Conservation (phyloP, 2,888 invertebrate genomes). For the Ditula angustiorana region DNA sequence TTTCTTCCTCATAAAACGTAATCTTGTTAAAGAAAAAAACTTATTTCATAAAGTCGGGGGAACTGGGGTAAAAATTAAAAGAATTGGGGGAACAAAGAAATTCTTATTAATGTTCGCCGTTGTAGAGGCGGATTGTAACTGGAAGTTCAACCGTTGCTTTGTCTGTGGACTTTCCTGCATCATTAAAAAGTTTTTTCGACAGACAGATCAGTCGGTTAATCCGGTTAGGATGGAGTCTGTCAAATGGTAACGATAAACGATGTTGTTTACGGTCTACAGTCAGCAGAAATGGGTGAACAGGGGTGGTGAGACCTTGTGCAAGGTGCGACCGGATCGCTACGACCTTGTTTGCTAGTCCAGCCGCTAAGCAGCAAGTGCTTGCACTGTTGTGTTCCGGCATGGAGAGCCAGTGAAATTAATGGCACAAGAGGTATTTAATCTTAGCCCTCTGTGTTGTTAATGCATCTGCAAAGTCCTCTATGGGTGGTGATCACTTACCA, state of each 20-base stretch:
- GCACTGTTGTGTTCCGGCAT: too few species aligned
- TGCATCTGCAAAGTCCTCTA: too few species aligned
- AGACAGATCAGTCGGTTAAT: slow-evolving; percentile 19
- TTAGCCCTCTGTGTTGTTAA: too few species aligned
- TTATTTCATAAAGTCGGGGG: slow-evolving; percentile 77
- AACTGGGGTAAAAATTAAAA: slow-evolving; percentile 71
- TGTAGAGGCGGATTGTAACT: slow-evolving; percentile 68
- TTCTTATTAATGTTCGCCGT: slow-evolving; percentile 68
- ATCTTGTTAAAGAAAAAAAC: slow-evolving; percentile 79
- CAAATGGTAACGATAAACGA: slow-evolving; percentile 9
- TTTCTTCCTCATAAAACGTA: slow-evolving; percentile 79
- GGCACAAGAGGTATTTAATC: too few species aligned
- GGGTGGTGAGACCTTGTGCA: too few species aligned
- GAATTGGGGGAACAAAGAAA: slow-evolving; percentile 49
- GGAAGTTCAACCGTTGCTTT: slow-evolving; percentile 66
- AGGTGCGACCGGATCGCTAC: too few species aligned
- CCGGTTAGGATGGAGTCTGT: slow-evolving; percentile 31
- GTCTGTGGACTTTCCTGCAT: slow-evolving; percentile 36
- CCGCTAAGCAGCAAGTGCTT: too few species aligned
- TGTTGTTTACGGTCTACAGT: too few species aligned
- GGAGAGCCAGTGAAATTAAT: too few species aligned
- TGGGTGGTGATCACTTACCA: too few species aligned
- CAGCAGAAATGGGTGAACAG: too few species aligned
- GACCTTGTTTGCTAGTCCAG: too few species aligned
- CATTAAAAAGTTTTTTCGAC: slow-evolving; percentile 39